These are phyloP conservation scores for Carassius auratus DNA, from an alignment of 2,113 vertebrate genomes.

Conservation along the genomic window DNA sequence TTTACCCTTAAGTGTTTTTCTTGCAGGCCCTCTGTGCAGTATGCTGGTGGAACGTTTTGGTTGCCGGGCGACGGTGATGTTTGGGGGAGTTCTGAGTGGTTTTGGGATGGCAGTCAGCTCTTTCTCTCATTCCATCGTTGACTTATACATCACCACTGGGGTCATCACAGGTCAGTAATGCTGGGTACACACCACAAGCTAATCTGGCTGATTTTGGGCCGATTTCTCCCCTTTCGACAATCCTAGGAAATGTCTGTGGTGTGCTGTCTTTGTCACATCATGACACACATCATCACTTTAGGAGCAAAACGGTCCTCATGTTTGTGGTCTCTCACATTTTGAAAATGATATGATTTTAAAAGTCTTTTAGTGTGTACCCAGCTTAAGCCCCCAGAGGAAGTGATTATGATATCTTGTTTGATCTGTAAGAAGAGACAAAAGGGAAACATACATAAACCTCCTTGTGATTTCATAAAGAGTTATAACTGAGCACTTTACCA, in stretches of 20 bases:
- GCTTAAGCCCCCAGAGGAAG: neutral
- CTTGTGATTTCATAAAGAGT: neutral
- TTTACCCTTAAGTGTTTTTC: slow-evolving; percentile 51
- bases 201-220: too few relatives aligned
- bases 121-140: slow-evolving; percentile 81
- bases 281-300: too few relatives aligned
- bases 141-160: slow-evolving; percentile 87
- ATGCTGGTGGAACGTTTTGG: slow-evolving; percentile 85
- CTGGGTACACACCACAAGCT: too few relatives aligned
- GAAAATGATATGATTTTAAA: too few relatives aligned
- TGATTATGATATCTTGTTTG: neutral
- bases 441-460: neutral
- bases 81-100: slow-evolving; percentile 87
- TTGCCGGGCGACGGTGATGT: slow-evolving; percentile 83
- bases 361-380: too few relatives aligned
- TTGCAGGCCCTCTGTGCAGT: slow-evolving; percentile 89
- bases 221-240: too few relatives aligned
- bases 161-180: slow-evolving; percentile 84
- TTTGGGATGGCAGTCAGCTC: slow-evolving; percentile 87
- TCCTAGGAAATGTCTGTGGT: too few relatives aligned
- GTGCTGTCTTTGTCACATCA: too few relatives aligned
- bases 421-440: neutral
- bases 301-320: too few relatives aligned
- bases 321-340: too few relatives aligned
- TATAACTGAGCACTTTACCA: neutral